phyloP scores from a whole-genome alignment of 2,888 invertebrate genomes.

The Slavum lentiscoides region DNA sequence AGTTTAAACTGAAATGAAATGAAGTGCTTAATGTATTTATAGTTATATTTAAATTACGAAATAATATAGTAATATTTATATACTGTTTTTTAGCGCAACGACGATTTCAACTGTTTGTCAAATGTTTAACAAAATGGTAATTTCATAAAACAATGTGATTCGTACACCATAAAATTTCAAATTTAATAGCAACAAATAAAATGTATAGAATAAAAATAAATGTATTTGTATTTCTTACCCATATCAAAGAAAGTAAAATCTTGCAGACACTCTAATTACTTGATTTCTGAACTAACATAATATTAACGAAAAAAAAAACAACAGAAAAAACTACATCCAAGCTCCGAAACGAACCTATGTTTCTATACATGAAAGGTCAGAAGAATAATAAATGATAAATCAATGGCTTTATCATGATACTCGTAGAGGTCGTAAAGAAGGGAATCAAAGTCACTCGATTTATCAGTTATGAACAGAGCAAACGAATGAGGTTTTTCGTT shows the following conservation, averaged over 20 bases:
- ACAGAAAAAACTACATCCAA: slow-evolving; percentile 9
- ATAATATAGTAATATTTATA: too few relatives aligned
- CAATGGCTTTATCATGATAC: slow-evolving; percentile 30
- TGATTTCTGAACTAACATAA: slow-evolving; percentile 29
- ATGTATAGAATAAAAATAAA: neutral
- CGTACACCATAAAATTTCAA: neutral
- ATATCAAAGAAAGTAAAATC: slow-evolving; percentile 27
- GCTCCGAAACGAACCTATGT: slow-evolving; percentile 36
- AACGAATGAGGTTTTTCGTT: slow-evolving; percentile 36
- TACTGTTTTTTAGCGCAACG: too few relatives aligned
- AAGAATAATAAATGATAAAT: slow-evolving; percentile 47
- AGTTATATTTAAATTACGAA: too few relatives aligned
- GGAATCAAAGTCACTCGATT: slow-evolving; percentile 51
- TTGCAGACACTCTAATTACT: neutral
- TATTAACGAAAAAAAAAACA: slow-evolving; percentile 3
- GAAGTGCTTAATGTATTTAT: neutral
- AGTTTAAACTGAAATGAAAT: too few relatives aligned
- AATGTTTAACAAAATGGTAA: neutral
- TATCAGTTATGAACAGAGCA: slow-evolving; percentile 46
- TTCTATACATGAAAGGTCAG: slow-evolving; percentile 47
- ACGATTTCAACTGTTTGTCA: too few relatives aligned
- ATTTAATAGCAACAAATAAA: neutral
- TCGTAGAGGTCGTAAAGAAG: slow-evolving; percentile 52
- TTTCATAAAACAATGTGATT: neutral
- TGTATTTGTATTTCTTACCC: slow-evolving; percentile 18